Evolutionary conservation across 1,140 invertebrate genomes (phyloP).

Genomic region (Penaeus vannamei): DNA sequence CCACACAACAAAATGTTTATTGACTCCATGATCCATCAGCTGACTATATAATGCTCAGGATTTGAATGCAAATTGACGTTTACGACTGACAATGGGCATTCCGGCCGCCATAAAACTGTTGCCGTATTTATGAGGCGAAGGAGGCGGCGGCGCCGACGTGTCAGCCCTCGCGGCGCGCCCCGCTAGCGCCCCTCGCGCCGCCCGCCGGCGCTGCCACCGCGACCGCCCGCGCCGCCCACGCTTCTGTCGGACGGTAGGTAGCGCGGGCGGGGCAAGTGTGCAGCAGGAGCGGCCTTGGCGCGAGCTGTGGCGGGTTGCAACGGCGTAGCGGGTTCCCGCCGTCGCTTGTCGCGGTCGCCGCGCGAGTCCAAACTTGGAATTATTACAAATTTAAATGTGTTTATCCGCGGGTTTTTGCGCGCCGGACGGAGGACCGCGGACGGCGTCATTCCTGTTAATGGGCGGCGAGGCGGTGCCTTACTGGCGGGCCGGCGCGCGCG

Average conservation of each 20-base stretch:
- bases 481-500: background rate
- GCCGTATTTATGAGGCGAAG: conserved; percentile 18
- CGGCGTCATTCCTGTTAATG: conserved; percentile 13
- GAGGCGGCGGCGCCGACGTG: background rate
- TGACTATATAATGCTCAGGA: conserved; percentile 26
- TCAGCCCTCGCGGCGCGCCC: background rate
- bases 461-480: background rate
- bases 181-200: no score
- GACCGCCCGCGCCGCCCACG: no score
- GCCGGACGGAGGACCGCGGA: background rate
- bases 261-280: no score
- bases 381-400: background rate
- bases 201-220: no score
- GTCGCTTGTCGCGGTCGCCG: no score
- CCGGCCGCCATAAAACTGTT: conserved; percentile 11
- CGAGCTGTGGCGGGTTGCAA: background rate
- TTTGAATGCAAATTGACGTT: conserved; percentile 33
- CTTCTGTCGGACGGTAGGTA: no score
- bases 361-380: background rate
- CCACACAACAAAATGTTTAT: background rate
- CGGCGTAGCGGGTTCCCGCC: no score
- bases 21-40: conserved; percentile 7
- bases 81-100: conserved; percentile 28
- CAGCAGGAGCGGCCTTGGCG: conserved; percentile 70
- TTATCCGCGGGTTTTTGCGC: background rate